These are phyloP conservation scores for Pangasianodon hypophthalmus DNA, from an alignment of 2,113 vertebrate genomes.

Conservation along the genomic window DNA sequence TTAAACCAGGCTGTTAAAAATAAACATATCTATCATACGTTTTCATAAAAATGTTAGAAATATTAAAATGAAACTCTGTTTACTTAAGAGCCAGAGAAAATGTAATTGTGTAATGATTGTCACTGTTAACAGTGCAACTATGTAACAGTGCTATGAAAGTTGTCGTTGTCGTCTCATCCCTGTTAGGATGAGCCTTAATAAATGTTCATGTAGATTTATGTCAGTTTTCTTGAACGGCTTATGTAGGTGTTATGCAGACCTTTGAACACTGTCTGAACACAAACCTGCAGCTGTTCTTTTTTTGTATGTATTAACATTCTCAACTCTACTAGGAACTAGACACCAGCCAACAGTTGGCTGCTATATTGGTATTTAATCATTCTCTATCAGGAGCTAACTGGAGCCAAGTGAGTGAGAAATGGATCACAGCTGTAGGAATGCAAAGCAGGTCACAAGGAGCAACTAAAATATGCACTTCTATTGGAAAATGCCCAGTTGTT, in stretches of 20 bases:
- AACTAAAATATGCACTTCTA: neutral
- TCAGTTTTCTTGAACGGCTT: neutral
- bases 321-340: neutral
- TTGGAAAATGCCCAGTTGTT: slow-evolving; percentile 8
- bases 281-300: neutral
- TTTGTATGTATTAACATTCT: neutral
- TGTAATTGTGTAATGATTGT: too few species aligned
- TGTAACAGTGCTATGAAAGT: neutral
- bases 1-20: too few species aligned
- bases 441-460: slow-evolving; percentile 11
- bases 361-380: slow-evolving; percentile 33
- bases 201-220: neutral
- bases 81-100: too few species aligned
- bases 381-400: slow-evolving; percentile 12
- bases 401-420: slow-evolving; percentile 24
- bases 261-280: neutral
- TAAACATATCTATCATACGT: too few species aligned
- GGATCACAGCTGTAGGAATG: slow-evolving; percentile 26
- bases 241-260: neutral
- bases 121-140: neutral
- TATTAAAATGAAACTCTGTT: too few species aligned
- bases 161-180: too few species aligned
- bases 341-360: neutral
- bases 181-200: neutral
- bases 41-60: too few species aligned